Base-by-base conservation (phyloP, 1,140 invertebrate genomes). In the Doryteuthis pealeii region DNA sequence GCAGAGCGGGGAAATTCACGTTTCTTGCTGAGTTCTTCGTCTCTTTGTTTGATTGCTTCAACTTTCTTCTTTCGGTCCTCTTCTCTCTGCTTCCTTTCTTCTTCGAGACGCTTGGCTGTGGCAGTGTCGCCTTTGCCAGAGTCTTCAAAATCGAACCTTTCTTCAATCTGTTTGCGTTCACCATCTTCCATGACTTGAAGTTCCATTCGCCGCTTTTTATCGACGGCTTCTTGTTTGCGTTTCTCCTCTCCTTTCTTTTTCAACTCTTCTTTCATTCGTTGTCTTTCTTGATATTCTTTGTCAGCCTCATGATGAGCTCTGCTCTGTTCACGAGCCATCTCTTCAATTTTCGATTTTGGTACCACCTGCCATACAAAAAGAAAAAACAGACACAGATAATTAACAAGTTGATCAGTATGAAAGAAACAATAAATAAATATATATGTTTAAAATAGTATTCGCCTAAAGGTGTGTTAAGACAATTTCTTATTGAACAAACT, bases 111-210 rank as follows among this genome's bases (percentile, higher is more conserved):
- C 6, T 28, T 22, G 26, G 54, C 54, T 22, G 54, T 62, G 26
- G 22, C 26, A 28, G 5, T 28, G 54, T 28, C 26, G 54, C 54
- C 26, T 62, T 62, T 62, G 26, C 54, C 54, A 15, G 54, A 22
- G 6, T 62, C 54, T 62, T 62, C 54, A 62, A 4, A 62, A 28
- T 62, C 54, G 18, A 62, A 62, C 54, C 54, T 62, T 62, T 62
- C 54, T 15, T 62, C 54, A 0, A 62, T 12, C 54, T 62, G 54
- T 62, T 62, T 62, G 5, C 26, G 18, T 62, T 62, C 54, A 18
- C 10, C 54, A 62, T 62, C 54, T 62, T 62, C 54, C 54, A 62
- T 62, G 10, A 62, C 26, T 62, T 62, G 54, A n/a, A 62, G 54
- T 62, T 62, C 54, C 54, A 62, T 62, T 62, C 54, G 54, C 26